Conservation (phyloP, 35 echinoderm and acorn worm species). For the Apostichopus parvimensis region DNA sequence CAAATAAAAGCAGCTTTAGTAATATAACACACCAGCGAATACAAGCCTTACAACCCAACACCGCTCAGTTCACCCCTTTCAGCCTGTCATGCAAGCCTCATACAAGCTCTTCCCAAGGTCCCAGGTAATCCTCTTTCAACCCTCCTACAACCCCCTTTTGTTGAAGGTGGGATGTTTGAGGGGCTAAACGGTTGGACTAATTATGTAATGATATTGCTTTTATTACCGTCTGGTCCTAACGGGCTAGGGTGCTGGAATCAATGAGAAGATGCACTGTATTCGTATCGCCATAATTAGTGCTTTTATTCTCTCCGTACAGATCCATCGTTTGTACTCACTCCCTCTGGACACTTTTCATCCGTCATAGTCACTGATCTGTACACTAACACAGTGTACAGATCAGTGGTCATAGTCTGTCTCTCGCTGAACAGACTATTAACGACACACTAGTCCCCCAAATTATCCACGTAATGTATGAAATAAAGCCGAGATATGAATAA, state of each 20-base stretch:
- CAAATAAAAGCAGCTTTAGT: too few relatives aligned
- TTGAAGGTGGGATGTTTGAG: constrained; percentile 45
- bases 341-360: neutral
- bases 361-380: too few relatives aligned
- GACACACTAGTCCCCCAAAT: neutral
- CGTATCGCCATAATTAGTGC: constrained; percentile 49
- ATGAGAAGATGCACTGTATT: neutral
- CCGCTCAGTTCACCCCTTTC: neutral
- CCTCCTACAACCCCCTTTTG: constrained; percentile 23
- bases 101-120: neutral
- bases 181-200: constrained; percentile 48
- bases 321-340: constrained; percentile 18
- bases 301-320: neutral
- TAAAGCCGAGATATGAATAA: neutral
- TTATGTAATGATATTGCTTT: constrained; percentile 51
- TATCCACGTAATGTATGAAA: neutral
- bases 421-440: neutral
- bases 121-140: neutral
- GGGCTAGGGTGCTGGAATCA: constrained; percentile 34
- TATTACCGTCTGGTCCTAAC: constrained; percentile 22
- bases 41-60: neutral
- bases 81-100: neutral
- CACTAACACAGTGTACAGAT: too few relatives aligned
- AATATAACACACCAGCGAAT: too few relatives aligned
- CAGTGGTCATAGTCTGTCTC: neutral